These are phyloP conservation scores for Microchirus variegatus DNA, from an alignment of 2,797 vertebrate species.

Conservation along the genomic window DNA sequence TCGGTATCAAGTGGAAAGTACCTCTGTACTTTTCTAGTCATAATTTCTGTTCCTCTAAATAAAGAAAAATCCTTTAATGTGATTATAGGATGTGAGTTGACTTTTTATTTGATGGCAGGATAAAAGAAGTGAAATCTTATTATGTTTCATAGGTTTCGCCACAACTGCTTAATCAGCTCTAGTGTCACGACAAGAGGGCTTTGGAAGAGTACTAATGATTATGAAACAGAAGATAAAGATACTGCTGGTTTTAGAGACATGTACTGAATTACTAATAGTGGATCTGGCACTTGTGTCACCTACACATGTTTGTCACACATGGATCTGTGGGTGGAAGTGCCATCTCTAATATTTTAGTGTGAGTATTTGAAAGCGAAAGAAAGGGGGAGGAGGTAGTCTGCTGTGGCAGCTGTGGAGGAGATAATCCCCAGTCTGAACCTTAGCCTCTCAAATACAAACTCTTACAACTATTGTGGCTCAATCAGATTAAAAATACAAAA, in stretches of 20 bases:
- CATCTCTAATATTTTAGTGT: constrained; percentile 39
- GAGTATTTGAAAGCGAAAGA: constrained; percentile 10
- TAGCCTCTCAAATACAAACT: constrained; percentile 67
- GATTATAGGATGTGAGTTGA: not conserved
- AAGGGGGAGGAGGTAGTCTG: constrained; percentile 25
- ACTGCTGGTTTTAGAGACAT: constrained; percentile 4
- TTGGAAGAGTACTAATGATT: not conserved
- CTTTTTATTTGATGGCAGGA: constrained; percentile 4
- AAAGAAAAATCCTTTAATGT: not conserved
- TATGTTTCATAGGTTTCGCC: constrained; percentile 5
- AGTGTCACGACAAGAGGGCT: not conserved
- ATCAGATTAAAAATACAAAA: constrained; percentile 72
- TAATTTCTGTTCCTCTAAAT: not conserved
- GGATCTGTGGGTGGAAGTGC: constrained; percentile 12
- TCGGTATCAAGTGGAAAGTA: not conserved
- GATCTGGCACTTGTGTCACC: not conserved
- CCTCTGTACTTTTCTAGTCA: not conserved
- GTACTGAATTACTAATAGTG: not conserved
- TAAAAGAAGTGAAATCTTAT: constrained; percentile 1
- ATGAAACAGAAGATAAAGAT: not conserved
- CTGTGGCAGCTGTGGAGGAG: constrained; percentile 74
- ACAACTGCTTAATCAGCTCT: not conserved
- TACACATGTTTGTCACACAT: constrained; percentile 4
- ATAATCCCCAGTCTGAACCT: constrained; percentile 70
- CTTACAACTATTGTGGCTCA: constrained; percentile 69